These are phyloP conservation scores for Dioctria linearis DNA, from an alignment of 2,888 invertebrate genomes.

Conservation along the genomic window DNA sequence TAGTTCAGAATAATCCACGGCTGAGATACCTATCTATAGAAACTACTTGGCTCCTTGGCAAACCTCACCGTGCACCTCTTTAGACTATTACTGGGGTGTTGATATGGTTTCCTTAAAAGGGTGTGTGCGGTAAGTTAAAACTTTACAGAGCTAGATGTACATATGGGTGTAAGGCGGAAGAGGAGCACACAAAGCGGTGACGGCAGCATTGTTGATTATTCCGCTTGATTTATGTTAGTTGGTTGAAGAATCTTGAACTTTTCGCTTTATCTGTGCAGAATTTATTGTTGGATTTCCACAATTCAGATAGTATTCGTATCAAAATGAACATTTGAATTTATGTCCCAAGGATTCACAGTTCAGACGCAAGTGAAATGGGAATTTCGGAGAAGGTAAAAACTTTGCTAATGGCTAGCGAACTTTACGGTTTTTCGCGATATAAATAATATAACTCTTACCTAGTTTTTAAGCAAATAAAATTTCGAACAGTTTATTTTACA, in stretches of 20 bases:
- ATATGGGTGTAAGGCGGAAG: conserved; percentile 26
- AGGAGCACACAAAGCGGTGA: conserved; percentile 46
- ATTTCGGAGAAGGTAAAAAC: background rate
- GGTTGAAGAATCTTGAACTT: conserved; percentile 56
- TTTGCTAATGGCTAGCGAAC: background rate
- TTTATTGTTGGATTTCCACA: conserved; percentile 54
- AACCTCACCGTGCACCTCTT: conserved; percentile 16
- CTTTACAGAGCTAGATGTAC: conserved; percentile 37
- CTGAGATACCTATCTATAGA: conserved; percentile 24
- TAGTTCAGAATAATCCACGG: conserved; percentile 54
- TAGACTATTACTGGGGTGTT: conserved; percentile 14
- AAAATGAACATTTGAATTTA: conserved; percentile 50
- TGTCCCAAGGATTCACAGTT: background rate
- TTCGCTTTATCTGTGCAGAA: conserved; percentile 54
- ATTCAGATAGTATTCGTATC: conserved; percentile 38
- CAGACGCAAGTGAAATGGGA: background rate
- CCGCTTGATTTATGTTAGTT: conserved; percentile 57
- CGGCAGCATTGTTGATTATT: conserved; percentile 58
- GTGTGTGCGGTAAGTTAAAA: conserved; percentile 52
- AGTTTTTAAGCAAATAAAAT: no score
- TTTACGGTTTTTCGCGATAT: no score
- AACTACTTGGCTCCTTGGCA: conserved; percentile 19
- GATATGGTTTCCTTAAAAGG: conserved; percentile 43
- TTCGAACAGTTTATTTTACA: no score
- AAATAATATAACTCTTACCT: no score